Percentiles rank a stretch among this genome's conserved stretches.
Conservation (phyloP, 2,113 vertebrate species). For the Ochotona princeps region DNA sequence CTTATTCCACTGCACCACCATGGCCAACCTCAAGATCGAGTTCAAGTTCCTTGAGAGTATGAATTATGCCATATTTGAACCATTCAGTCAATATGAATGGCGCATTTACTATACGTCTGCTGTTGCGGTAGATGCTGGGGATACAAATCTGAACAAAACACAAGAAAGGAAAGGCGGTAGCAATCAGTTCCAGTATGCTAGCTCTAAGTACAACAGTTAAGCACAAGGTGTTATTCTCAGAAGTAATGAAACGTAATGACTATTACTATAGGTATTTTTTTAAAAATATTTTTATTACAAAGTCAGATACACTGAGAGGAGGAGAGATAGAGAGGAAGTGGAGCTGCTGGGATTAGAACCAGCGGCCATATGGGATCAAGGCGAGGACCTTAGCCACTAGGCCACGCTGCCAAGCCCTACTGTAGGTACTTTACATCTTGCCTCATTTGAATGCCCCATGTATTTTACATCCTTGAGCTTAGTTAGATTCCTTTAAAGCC, state of each 20-base stretch:
- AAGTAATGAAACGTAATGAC: slow-evolving; percentile 41
- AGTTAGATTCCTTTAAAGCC: slow-evolving; percentile 49
- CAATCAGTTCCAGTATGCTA: slow-evolving; percentile 31
- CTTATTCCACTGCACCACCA: no score
- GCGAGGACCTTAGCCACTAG: no score
- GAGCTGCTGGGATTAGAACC: no score
- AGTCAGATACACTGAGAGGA: no score
- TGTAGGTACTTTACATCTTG: slow-evolving; percentile 20
- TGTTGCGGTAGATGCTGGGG: not conserved
- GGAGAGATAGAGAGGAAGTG: no score
- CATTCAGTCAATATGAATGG: not conserved
- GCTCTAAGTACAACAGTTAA: not conserved
- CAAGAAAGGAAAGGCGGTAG: not conserved
- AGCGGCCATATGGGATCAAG: no score
- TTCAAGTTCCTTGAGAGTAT: slow-evolving; percentile 52
- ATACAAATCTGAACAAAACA: slow-evolving; percentile 58
- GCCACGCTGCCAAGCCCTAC: not conserved
- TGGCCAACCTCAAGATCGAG: not conserved
- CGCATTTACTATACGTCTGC: slow-evolving; percentile 46
- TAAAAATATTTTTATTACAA: no score
- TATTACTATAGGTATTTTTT: no score
- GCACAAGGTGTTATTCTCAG: slow-evolving; percentile 28
- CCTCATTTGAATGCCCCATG: not conserved
- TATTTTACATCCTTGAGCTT: not conserved
- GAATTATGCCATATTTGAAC: not conserved